Evolutionary conservation across 2,797 vertebrate genomes (phyloP).

Genomic region (Cynodonichthys magdalenae): DNA sequence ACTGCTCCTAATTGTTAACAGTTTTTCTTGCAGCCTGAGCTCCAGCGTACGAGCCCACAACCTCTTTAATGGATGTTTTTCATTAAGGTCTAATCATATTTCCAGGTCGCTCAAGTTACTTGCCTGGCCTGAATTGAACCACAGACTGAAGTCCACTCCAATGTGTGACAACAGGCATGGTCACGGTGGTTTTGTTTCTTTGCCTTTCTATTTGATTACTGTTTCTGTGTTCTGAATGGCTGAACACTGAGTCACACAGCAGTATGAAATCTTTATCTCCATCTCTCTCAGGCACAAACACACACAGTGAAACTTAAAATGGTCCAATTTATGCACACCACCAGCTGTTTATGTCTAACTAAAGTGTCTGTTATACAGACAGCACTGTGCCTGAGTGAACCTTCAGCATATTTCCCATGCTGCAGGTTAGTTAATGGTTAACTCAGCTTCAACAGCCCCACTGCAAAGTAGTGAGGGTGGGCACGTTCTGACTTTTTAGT

Average conservation of each 20-base stretch:
- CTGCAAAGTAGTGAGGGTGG: slow-evolving; percentile 43
- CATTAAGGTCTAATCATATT: slow-evolving; percentile 59
- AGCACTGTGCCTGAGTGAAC: slow-evolving; percentile 32
- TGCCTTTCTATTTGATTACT: slow-evolving; percentile 64
- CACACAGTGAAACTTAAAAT: slow-evolving; percentile 31
- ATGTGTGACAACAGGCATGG: slow-evolving; percentile 65
- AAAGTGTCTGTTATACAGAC: slow-evolving; percentile 41
- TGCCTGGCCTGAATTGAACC: slow-evolving; percentile 46
- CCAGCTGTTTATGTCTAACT: slow-evolving; percentile 64
- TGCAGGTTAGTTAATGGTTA: slow-evolving; percentile 61
- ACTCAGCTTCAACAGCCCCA: slow-evolving; percentile 26
- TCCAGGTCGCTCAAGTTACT: slow-evolving; percentile 42
- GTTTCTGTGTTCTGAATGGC: slow-evolving; percentile 62
- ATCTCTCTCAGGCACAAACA: slow-evolving; percentile 5
- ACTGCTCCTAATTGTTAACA: slow-evolving; percentile 19
- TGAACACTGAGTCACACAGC: slow-evolving; percentile 58
- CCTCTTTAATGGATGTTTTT: slow-evolving; percentile 52
- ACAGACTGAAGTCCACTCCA: slow-evolving; percentile 42
- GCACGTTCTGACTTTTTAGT: slow-evolving; percentile 63
- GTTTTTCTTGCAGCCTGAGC: slow-evolving; percentile 6
- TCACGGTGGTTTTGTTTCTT: slow-evolving; percentile 59
- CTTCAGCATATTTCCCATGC: slow-evolving; percentile 23
- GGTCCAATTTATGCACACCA: slow-evolving; percentile 56
- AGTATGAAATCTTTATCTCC: slow-evolving; percentile 44
- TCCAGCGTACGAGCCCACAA: slow-evolving; percentile 36